Percentiles rank a stretch among this genome's conserved stretches.
These are phyloP conservation scores for Hemibagrus wyckioides DNA, from an alignment of 2,113 vertebrate genomes.

Conservation along the genomic window DNA sequence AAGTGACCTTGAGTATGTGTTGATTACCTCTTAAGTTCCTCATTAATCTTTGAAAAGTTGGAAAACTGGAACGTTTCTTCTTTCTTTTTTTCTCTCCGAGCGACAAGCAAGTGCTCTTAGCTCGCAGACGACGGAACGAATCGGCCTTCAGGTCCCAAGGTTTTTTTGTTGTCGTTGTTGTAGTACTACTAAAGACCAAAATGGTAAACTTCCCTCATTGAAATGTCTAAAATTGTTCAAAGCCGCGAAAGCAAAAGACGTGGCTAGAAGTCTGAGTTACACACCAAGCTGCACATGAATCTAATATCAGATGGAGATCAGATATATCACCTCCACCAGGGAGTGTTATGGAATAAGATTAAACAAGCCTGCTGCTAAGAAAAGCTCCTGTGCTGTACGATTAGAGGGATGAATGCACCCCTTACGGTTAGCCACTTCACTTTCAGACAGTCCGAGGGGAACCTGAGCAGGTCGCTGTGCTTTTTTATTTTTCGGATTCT, in stretches of 20 bases:
- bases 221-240: conserved; percentile 32
- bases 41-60: conserved; percentile 23
- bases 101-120: not conserved
- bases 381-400: not conserved
- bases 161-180: not conserved
- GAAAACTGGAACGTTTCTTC: conserved; percentile 14
- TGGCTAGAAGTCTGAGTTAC: not conserved
- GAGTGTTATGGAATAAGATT: not conserved
- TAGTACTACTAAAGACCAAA: not conserved
- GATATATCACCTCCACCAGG: not conserved
- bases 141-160: not conserved
- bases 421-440: too few relatives aligned
- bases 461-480: not conserved
- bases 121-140: not conserved
- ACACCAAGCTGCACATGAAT: not conserved
- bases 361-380: not conserved
- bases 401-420: not conserved
- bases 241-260: conserved; percentile 16
- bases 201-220: not conserved
- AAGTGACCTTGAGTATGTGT: conserved; percentile 45
- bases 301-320: not conserved
- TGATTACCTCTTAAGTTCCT: conserved; percentile 31
- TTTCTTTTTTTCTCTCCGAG: not conserved
- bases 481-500: not conserved
- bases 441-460: not conserved